phyloP scores from a whole-genome alignment of 2,888 invertebrate genomes.

The Spialia ferax region DNA sequence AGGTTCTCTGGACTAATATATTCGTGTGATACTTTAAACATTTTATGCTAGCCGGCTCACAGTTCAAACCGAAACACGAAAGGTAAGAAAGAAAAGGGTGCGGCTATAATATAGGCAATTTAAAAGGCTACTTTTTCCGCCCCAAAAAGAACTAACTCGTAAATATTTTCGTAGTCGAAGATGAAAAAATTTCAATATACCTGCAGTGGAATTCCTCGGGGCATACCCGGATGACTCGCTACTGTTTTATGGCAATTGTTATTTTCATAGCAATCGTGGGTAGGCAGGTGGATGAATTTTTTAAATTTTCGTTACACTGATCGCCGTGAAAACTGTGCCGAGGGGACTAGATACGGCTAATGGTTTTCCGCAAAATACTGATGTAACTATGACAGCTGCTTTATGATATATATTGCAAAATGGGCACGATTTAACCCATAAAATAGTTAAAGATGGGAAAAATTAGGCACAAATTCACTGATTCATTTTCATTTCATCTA shows the following conservation, averaged over 20 bases:
- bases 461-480: too few species aligned
- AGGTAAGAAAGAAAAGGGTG: too few species aligned
- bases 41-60: too few species aligned
- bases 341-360: slow-evolving; percentile 5
- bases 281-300: slow-evolving; percentile 57
- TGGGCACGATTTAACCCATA: not conserved
- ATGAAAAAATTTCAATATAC: not conserved
- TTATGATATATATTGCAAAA: not conserved
- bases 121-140: not conserved
- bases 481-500: too few species aligned
- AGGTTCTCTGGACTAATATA: too few species aligned
- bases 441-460: too few species aligned
- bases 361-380: not conserved
- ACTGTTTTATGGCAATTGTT: slow-evolving; percentile 9
- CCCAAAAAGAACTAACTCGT: not conserved
- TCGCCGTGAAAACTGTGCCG: slow-evolving; percentile 48
- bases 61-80: too few species aligned
- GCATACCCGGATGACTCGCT: not conserved
- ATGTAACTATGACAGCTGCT: not conserved
- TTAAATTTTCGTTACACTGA: slow-evolving; percentile 65
- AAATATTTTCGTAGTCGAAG: not conserved
- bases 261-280: slow-evolving; percentile 42
- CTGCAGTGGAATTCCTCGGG: slow-evolving; percentile 7
- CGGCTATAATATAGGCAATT: not conserved
- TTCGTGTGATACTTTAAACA: too few species aligned